Evolutionary conservation across 1,140 invertebrate genomes (phyloP).

Genomic region (Eupristina koningsbergeri): DNA sequence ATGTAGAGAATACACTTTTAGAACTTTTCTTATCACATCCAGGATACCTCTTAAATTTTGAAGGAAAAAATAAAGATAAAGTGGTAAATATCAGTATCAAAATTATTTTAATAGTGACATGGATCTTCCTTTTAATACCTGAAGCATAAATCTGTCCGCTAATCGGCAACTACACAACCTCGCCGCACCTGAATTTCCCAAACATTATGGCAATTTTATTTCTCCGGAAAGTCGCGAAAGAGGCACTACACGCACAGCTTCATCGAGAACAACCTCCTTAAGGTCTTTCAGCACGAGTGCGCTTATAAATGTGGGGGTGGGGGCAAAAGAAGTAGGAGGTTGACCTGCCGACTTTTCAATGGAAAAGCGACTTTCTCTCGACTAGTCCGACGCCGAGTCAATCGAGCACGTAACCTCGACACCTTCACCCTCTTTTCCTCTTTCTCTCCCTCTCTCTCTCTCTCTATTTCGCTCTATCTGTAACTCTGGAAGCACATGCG

Average conservation of each 20-base stretch:
- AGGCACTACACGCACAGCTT: not conserved
- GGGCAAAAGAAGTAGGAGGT: not conserved
- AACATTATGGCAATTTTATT: not conserved
- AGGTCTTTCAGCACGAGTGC: not conserved
- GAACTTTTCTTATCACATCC: too few relatives aligned
- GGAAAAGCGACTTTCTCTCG: conserved; percentile 53
- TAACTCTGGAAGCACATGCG: not conserved
- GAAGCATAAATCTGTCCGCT: not conserved
- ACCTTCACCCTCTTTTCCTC: conserved; percentile 43
- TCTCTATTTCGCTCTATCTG: too few relatives aligned
- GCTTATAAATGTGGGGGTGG: not conserved
- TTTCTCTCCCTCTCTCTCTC: not conserved
- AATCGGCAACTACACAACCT: not conserved
- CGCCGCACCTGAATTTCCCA: not conserved
- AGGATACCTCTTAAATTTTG: too few relatives aligned
- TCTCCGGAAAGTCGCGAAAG: not conserved
- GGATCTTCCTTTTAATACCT: too few relatives aligned
- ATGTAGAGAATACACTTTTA: too few relatives aligned
- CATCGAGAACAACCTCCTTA: not conserved
- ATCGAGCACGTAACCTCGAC: conserved; percentile 47
- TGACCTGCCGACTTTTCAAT: conserved; percentile 39
- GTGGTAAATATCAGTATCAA: too few relatives aligned
- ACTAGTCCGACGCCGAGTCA: conserved; percentile 4
- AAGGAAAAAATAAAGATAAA: too few relatives aligned
- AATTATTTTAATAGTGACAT: too few relatives aligned